Evolutionary conservation across 2,797 vertebrate species (phyloP).

Genomic region (Scolopax rusticola): DNA sequence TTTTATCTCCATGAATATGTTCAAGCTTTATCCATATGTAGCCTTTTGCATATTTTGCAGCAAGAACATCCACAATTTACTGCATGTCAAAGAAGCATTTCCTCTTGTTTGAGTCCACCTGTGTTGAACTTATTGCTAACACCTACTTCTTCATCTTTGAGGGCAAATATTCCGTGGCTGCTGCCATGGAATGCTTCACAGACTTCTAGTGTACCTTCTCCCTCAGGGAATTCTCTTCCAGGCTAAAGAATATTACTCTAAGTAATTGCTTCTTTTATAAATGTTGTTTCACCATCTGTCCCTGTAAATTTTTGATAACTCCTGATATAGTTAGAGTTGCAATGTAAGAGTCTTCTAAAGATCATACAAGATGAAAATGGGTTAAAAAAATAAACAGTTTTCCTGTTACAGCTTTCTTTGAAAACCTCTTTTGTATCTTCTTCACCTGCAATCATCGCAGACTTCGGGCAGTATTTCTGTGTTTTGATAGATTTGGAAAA

Average conservation of each 20-base stretch:
- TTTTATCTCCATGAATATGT: neutral
- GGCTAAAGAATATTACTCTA: neutral
- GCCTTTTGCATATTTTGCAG: neutral
- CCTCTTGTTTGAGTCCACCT: neutral
- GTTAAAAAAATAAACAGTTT: neutral
- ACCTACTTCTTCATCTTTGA: neutral
- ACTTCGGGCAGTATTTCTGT: neutral
- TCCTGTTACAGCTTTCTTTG: neutral
- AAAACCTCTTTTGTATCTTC: neutral
- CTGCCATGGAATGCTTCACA: neutral
- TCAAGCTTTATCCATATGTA: neutral
- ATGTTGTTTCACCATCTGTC: slow-evolving; percentile 14
- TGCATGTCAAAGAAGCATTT: neutral
- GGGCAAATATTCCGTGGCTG: neutral
- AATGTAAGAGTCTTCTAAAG: neutral
- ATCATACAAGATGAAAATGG: neutral
- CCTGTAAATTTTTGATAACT: neutral
- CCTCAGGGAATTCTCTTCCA: neutral
- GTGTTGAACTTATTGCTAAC: neutral
- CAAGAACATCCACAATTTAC: neutral
- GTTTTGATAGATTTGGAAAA: neutral
- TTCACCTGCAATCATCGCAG: neutral
- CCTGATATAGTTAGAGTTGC: neutral
- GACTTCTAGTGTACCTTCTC: slow-evolving; percentile 1
- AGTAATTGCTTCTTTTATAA: slow-evolving; percentile 3